Evolutionary conservation across 1,140 invertebrate genomes (phyloP).

Genomic region (Drosophila arizonae): DNA sequence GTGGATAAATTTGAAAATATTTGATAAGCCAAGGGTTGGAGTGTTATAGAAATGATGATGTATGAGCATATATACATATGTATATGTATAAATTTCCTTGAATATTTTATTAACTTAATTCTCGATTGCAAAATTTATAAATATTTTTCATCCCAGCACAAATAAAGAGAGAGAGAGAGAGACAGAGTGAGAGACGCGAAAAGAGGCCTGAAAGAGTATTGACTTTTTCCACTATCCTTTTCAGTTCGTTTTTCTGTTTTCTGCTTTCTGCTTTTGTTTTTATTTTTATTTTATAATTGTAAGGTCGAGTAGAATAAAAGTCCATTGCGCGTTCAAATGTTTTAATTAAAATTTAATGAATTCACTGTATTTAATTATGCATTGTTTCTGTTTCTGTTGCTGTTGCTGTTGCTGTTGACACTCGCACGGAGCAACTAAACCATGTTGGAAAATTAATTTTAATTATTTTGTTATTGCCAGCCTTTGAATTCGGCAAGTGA

Average conservation of each 20-base stretch:
- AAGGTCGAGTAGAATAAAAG: conserved; percentile 67
- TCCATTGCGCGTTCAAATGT: conserved; percentile 78
- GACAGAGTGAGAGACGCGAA: too few species aligned
- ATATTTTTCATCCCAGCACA: too few species aligned
- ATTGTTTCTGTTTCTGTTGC: conserved; percentile 54
- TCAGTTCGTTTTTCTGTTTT: conserved; percentile 7
- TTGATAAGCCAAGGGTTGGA: too few species aligned
- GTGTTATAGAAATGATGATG: too few species aligned
- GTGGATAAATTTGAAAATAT: too few species aligned
- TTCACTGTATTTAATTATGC: conserved; percentile 78
- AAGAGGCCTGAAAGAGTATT: too few species aligned
- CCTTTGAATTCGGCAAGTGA: conserved; percentile 33
- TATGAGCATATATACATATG: too few species aligned
- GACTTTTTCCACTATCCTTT: too few species aligned
- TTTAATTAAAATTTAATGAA: conserved; percentile 81
- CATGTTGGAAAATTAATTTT: conserved; percentile 73
- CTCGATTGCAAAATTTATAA: too few species aligned
- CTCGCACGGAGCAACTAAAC: conserved; percentile 39
- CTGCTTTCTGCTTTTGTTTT: conserved; percentile 9
- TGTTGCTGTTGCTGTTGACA: conserved; percentile 26
- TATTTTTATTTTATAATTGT: conserved; percentile 26
- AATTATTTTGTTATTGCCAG: conserved; percentile 56
- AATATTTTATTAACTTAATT: too few species aligned
- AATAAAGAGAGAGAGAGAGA: too few species aligned
- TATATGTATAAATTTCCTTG: too few species aligned